Percentiles rank a stretch among this genome's conserved stretches.
Evolutionary conservation across 2,797 vertebrate genomes (phyloP).

Genomic region (Hirundo rustica): DNA sequence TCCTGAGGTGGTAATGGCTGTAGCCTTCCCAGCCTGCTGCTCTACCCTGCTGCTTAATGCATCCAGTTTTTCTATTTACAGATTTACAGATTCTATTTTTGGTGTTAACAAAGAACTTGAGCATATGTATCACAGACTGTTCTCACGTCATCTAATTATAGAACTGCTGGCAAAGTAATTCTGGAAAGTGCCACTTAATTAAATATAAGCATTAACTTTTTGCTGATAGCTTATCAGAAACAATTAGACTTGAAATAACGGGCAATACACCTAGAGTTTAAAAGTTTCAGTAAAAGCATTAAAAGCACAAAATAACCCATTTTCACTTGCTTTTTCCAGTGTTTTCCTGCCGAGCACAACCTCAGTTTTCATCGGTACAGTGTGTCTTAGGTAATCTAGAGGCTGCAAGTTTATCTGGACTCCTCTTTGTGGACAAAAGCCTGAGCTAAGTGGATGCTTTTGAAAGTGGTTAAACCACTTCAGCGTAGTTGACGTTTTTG

Average conservation of each 20-base stretch:
- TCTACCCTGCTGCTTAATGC: conserved; percentile 31
- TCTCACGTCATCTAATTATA: conserved; percentile 19
- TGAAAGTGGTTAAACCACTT: neutral
- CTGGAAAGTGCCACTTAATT: conserved; percentile 65
- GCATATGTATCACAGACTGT: conserved; percentile 1
- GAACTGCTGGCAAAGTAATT: conserved; percentile 20
- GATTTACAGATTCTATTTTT: conserved; percentile 45
- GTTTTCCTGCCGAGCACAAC: neutral
- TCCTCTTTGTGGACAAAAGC: neutral
- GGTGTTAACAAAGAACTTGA: conserved; percentile 31
- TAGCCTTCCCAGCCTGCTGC: neutral
- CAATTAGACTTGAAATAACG: conserved; percentile 38
- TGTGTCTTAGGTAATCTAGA: neutral
- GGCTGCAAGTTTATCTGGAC: neutral
- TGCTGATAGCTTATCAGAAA: conserved; percentile 53
- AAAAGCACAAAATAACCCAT: neutral
- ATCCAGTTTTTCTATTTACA: conserved; percentile 34
- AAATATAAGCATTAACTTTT: conserved; percentile 47
- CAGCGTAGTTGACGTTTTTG: neutral
- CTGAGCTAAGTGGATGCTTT: neutral
- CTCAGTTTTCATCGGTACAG: rapidly evolving
- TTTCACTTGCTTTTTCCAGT: neutral
- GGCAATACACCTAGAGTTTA: neutral
- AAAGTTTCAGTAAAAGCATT: neutral
- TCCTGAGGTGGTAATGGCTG: conserved; percentile 31